phyloP scores from a whole-genome alignment of 1,140 invertebrate genomes.

The Scaptomyza montana region DNA sequence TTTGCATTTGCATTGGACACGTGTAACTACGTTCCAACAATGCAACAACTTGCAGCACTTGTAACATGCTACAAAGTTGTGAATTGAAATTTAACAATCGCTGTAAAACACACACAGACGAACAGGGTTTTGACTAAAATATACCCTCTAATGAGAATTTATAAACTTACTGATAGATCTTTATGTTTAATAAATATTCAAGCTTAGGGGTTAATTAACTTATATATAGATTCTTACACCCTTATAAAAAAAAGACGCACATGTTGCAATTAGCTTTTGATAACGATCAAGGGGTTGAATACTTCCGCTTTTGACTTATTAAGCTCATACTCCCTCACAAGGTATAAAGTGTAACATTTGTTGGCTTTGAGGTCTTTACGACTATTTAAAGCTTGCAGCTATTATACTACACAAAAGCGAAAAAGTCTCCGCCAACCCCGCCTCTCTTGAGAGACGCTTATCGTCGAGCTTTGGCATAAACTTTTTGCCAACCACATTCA shows the following conservation, averaged over 20 bases:
- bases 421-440: neutral
- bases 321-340: neutral
- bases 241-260: neutral
- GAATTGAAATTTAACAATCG: conserved; percentile 71
- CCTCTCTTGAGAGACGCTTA: neutral
- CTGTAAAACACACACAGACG: conserved; percentile 9
- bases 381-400: conserved; percentile 43
- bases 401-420: conserved; percentile 23
- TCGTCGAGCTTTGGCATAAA: conserved; percentile 53
- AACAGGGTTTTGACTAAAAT: neutral
- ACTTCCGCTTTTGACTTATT: no score
- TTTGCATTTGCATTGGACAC: conserved; percentile 38
- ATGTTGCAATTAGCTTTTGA: neutral
- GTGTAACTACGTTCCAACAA: conserved; percentile 63
- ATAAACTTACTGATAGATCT: neutral
- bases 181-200: neutral
- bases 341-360: conserved; percentile 22
- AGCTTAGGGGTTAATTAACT: no score
- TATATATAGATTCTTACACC: neutral
- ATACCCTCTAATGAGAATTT: conserved; percentile 1
- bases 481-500: conserved; percentile 53
- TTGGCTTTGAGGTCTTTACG: conserved; percentile 11
- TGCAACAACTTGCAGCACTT: conserved; percentile 73
- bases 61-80: conserved; percentile 69
- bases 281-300: neutral